These are phyloP conservation scores for Pteropus rufus DNA, from an alignment of 2,797 vertebrate species.

Conservation along the genomic window DNA sequence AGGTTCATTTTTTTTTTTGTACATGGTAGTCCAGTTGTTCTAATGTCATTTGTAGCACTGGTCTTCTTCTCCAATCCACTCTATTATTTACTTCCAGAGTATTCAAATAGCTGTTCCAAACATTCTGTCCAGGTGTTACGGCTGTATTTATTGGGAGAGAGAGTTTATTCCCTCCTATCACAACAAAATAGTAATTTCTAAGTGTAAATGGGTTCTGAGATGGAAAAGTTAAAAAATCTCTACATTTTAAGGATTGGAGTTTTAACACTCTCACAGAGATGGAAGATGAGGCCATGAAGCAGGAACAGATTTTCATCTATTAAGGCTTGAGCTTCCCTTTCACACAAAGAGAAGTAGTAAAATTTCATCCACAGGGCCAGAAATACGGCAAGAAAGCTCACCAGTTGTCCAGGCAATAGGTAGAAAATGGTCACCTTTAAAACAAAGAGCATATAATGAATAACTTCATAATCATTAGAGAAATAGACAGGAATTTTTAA, in stretches of 20 bases:
- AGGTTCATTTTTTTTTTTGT: background rate
- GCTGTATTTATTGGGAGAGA: background rate
- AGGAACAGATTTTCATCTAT: conserved; percentile 3
- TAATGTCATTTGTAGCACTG: background rate
- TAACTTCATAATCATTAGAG: conserved; percentile 21
- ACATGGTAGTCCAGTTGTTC: background rate
- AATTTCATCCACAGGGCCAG: background rate
- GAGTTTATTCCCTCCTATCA: background rate
- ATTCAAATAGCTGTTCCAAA: background rate
- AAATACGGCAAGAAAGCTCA: background rate
- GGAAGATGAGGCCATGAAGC: background rate
- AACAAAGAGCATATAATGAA: background rate
- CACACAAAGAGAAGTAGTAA: background rate
- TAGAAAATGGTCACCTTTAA: background rate
- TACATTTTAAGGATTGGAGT: background rate
- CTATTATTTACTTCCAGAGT: background rate
- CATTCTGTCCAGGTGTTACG: background rate
- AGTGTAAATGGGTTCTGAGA: background rate
- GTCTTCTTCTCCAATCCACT: background rate
- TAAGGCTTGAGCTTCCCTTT: background rate
- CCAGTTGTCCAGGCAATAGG: background rate
- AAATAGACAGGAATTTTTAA: background rate
- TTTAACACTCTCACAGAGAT: conserved; percentile 10
- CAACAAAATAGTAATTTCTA: background rate
- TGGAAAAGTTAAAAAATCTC: background rate